phyloP scores from a whole-genome alignment of 2,797 vertebrate genomes.

The Gadopsis marmoratus region DNA sequence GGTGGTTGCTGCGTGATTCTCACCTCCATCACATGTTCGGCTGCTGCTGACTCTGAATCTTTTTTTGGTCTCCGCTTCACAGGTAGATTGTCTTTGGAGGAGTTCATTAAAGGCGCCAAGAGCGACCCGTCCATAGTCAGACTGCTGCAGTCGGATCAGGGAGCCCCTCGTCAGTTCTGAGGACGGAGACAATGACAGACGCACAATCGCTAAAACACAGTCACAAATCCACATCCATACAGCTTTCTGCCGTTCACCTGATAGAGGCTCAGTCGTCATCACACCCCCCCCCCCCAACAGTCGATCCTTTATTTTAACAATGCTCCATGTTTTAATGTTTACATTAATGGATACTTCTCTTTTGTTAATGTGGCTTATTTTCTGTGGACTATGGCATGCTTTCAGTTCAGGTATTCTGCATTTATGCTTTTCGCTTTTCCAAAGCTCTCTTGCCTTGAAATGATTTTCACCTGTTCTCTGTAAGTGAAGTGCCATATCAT shows the following conservation, averaged over 20 bases:
- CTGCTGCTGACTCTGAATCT: background rate
- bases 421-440: constrained; percentile 38
- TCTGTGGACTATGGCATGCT: constrained; percentile 61
- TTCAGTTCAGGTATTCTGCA: constrained; percentile 32
- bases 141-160: constrained; percentile 96
- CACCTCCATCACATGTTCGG: background rate
- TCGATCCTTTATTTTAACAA: constrained; percentile 33
- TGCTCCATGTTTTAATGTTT: constrained; percentile 73
- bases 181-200: constrained; percentile 44
- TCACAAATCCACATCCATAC: constrained; percentile 36
- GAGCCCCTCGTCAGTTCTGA: constrained; percentile 92
- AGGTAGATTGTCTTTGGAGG: constrained; percentile 97
- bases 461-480: constrained; percentile 31
- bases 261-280: constrained; percentile 6
- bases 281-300: constrained; percentile 13
- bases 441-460: constrained; percentile 39
- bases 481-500: constrained; percentile 82
- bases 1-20: constrained; percentile 15
- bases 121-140: constrained; percentile 98
- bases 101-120: constrained; percentile 98
- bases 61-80: constrained; percentile 49
- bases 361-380: constrained; percentile 48
- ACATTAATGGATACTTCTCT: constrained; percentile 62
- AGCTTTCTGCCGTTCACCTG: constrained; percentile 29
- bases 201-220: constrained; percentile 1